Evolutionary conservation across 1,140 invertebrate genomes (phyloP).

Genomic region (Muscidifurax raptorellus): DNA sequence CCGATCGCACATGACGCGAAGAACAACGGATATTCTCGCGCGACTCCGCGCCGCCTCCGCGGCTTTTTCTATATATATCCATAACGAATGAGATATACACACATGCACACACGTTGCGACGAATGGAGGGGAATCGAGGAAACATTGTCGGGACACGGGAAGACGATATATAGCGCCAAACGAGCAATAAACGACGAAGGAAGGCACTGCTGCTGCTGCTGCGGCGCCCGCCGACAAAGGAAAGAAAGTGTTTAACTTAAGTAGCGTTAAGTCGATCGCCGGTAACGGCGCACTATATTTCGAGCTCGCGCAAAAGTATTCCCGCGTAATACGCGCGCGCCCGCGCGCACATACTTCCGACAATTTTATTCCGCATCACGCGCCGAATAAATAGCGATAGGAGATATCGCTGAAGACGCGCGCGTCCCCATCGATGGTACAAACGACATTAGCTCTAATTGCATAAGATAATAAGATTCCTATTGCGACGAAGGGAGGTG

Average conservation of each 20-base stretch:
- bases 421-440: constrained; percentile 48
- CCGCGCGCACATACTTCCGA: constrained; percentile 27
- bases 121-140: background rate
- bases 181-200: background rate
- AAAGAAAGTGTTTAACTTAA: constrained; percentile 42
- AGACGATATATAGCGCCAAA: background rate
- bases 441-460: constrained; percentile 52
- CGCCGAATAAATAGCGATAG: too few relatives aligned
- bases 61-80: background rate
- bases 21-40: constrained; percentile 3
- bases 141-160: constrained; percentile 19
- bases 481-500: constrained; percentile 31
- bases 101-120: background rate
- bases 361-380: constrained; percentile 35
- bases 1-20: background rate
- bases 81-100: constrained; percentile 16
- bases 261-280: constrained; percentile 31
- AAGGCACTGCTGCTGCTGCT: too few relatives aligned
- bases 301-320: background rate
- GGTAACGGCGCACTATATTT: too few relatives aligned
- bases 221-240: background rate
- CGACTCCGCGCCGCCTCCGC: background rate
- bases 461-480: constrained; percentile 52
- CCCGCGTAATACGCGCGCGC: background rate
- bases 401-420: too few relatives aligned